Conservation (phyloP, 2,113 vertebrate genomes). For the Percopsis transmontana region DNA sequence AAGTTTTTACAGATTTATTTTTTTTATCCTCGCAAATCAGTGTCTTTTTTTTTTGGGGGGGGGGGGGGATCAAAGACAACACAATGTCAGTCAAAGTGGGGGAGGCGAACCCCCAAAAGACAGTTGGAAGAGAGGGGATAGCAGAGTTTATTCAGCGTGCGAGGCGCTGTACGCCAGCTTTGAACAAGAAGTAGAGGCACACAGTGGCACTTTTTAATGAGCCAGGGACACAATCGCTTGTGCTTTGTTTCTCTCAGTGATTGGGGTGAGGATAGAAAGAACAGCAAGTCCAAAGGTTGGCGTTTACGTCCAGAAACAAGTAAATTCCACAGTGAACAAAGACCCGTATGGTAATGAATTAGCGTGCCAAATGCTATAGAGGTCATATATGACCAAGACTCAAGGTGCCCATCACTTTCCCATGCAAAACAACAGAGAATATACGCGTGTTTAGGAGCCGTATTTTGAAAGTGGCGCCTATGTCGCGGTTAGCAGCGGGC, state of each 20-base stretch:
- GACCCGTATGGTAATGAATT: constrained; percentile 34
- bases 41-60: constrained; percentile 46
- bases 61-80: constrained; percentile 71
- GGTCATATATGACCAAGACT: too few species aligned
- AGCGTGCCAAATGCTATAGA: constrained; percentile 1
- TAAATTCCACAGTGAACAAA: too few species aligned
- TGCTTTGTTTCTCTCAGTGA: constrained; percentile 35
- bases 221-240: constrained; percentile 60
- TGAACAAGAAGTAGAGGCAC: constrained; percentile 53
- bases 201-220: constrained; percentile 69
- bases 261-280: constrained; percentile 42
- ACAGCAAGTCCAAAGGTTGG: constrained; percentile 45
- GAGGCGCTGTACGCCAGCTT: constrained; percentile 44
- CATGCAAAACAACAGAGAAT: constrained; percentile 12
- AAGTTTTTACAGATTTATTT: constrained; percentile 50
- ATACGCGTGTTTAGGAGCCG: constrained; percentile 64
- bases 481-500: constrained; percentile 76
- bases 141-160: constrained; percentile 56
- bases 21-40: constrained; percentile 61
- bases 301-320: constrained; percentile 1
- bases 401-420: too few species aligned
- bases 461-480: constrained; percentile 77
- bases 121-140: constrained; percentile 65
- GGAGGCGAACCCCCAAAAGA: constrained; percentile 71
- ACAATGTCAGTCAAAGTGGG: constrained; percentile 73